Evolutionary conservation across 1,140 invertebrate species (phyloP).

Genomic region (Phenacoccus solenopsis): DNA sequence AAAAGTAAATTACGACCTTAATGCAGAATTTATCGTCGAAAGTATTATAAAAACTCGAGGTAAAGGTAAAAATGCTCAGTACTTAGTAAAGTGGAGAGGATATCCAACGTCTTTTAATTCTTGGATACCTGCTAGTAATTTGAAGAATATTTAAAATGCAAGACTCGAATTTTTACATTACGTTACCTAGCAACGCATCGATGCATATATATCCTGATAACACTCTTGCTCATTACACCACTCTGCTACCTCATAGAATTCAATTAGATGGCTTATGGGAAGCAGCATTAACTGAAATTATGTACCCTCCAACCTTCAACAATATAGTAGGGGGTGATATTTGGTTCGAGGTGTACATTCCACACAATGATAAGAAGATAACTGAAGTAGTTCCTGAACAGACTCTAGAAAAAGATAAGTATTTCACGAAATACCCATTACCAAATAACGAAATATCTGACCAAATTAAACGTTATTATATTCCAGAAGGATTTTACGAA

Average conservation of each 20-base stretch:
- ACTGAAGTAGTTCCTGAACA: no score
- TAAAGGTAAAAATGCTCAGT: neutral
- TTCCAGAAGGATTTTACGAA: no score
- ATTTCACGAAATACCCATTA: no score
- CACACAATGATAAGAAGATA: no score
- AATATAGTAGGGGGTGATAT: neutral
- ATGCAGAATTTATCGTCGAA: neutral
- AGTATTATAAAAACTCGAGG: neutral
- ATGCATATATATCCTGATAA: neutral
- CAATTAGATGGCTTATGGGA: neutral
- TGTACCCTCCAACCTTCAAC: neutral
- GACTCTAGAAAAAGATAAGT: no score
- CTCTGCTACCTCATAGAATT: neutral
- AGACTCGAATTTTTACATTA: neutral
- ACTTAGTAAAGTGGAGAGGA: neutral
- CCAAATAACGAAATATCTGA: no score
- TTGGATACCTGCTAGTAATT: neutral
- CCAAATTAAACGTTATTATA: no score
- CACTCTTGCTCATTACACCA: neutral
- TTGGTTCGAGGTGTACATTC: no score
- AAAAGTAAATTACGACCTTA: conserved; percentile 19
- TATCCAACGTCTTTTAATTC: neutral
- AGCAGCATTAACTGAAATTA: neutral
- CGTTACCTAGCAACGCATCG: neutral
- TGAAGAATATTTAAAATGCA: neutral